Base-by-base conservation (phyloP, 2,113 vertebrate species). In the Pipra filicauda region DNA sequence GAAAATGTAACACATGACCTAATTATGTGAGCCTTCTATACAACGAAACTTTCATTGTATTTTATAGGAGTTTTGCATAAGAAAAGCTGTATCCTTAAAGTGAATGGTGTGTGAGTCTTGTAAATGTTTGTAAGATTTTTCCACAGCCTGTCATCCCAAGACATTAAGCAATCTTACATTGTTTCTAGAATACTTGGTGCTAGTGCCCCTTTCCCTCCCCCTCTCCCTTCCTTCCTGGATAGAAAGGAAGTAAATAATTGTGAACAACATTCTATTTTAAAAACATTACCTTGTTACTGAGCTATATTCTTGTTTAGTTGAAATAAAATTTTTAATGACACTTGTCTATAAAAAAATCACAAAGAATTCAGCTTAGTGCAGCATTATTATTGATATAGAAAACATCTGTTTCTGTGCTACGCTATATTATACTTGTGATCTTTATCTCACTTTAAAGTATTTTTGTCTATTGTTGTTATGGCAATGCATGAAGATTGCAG, bases 381-480 rank as follows among this genome's bases (percentile, higher is more conserved):
- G 49, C 37, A 33, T 73, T 91, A 49, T 83, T 66, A 90, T 39
- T 83, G 49, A 41, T 83, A 62, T 28, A 65, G 43, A 74, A 92
- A 80, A 86, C 89, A 87, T 89, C 69, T 96, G 79, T 12, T 90
- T 73, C 75, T 76, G 21, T 75, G 62, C 35, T 86, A 8, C 76
- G 31, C 28, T 82, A 0, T 75, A 39, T 75, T 55, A 43, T 31
- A 55, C 41, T 85, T 83, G 12, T 41, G 79, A 85, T 92, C n/a
- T 85, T 93, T 93, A 80, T 76, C 78, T 92, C n/a, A 30, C 37
- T 92, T 91, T 33, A 54, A 85, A 79, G 12, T 91, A 13, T 88
- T 90, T 88, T 85, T 4, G 1, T 72, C 27, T 85, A 16, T 31
- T 81, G 28, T 51, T 89, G 14, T 79, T 89, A 24, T 73, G 43